A percentile compares a stretch with the other conserved stretches of the same genome.
Evolutionary conservation across 2,113 vertebrate genomes (phyloP).

Genomic region (Lates calcarifer): DNA sequence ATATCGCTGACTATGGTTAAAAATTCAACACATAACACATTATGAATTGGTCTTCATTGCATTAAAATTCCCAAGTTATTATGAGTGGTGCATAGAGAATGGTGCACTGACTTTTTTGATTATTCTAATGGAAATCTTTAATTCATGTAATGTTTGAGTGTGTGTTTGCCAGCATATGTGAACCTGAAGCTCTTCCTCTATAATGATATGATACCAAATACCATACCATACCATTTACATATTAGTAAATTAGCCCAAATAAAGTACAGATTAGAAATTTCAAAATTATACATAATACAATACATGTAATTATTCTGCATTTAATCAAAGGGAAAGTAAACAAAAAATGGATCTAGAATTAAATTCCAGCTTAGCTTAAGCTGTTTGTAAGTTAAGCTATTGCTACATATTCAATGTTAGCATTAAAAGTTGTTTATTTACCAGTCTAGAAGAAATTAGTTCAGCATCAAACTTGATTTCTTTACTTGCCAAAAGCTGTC

Average conservation of each 20-base stretch:
- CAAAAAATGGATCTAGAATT: not conserved
- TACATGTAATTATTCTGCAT: too few species aligned
- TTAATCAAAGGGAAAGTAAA: too few species aligned
- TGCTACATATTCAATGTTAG: too few species aligned
- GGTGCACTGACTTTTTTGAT: not conserved
- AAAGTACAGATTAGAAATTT: not conserved
- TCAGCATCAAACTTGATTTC: too few species aligned
- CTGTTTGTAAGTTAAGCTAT: too few species aligned
- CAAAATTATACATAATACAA: not conserved
- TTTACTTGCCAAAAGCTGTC: too few species aligned
- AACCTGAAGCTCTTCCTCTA: too few species aligned
- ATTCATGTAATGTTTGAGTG: not conserved
- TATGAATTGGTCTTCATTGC: not conserved
- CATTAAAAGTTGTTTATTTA: too few species aligned
- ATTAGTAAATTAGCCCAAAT: not conserved
- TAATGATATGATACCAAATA: not conserved
- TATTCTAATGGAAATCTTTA: not conserved
- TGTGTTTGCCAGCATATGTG: not conserved
- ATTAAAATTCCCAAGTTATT: not conserved
- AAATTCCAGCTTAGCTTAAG: not conserved
- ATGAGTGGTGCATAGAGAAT: not conserved
- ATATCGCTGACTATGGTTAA: not conserved
- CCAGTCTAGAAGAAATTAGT: too few species aligned
- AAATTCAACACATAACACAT: not conserved
- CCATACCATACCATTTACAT: not conserved